Evolutionary conservation across 2,888 invertebrate species (phyloP), one percentile per base, ranked within the genome.

Genomic region (Eristalis arbustorum): DNA sequence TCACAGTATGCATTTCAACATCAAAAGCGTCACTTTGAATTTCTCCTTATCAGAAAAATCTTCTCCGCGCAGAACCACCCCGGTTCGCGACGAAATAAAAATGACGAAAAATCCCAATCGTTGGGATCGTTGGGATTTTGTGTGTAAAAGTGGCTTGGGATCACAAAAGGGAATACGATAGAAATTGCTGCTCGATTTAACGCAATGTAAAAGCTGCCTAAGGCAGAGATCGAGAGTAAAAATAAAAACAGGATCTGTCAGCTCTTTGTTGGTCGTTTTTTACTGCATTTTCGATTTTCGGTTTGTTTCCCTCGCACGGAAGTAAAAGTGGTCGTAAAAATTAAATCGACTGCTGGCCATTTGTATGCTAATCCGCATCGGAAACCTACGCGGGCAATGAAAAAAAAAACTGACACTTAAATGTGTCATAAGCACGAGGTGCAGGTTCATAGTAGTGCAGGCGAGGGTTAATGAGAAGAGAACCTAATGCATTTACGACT

Each of bases 291-390:
- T 10, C 4, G 28, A 22, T 42, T 40, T 42, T 25, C 25, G 3
- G 25, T 40, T 40, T 42, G 34, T 64, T 31, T 42, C 49, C 49
- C 62, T 62, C 64, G 22, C 57, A 56, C 74, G 74, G 74, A 74
- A 74, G 74, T 66, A 66, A 74, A 59, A 74, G 66, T 40, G 74
- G 37, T 40, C 18, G 18, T 74, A 66, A 74, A 57, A 66, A 66
- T 59, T 28, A 59, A 74, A 66, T 74, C 37, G 28, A 73, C 64
- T 63, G 49, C 18, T 8, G 63, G 56, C 11, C 34, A 56, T 73
- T 73, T 22, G 56, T 40, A 56, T 73, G 63, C 56, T 56, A 73
- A 64, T 64, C 22, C 14, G 14, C 22, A 18, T 72, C 10, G 31
- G 18, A 18, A 18, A 8, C 49, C n/a, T 49, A 49, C 49, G 49